Evolutionary conservation across 2,888 invertebrate species (phyloP), one percentile per base, ranked within the genome.

Genomic region (Labia minor): DNA sequence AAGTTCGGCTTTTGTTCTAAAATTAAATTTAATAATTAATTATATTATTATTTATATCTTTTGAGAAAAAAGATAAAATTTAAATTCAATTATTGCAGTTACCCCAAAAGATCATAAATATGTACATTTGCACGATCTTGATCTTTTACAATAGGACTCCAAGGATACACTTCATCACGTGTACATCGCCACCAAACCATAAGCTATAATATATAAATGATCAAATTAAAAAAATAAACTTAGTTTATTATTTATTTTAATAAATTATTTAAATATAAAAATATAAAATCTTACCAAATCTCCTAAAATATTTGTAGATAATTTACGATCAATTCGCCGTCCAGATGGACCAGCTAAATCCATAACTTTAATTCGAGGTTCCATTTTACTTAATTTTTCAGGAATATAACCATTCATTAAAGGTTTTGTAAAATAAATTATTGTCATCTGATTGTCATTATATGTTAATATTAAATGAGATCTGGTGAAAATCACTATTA

Each of bases 101-200:
- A 89, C 90, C 87, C 86, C 74, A 81, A 83, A 37, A 90, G 80
- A 70, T 83, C 82, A 74, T 94, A 91, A 0, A 95, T 81, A 75
- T 93, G 90, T 68, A 95, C 82, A 78, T 95, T 95, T 6, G 94
- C 92, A 71, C 91, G 84, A 77, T 95, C 93, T 75, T 90, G 89
- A 72, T 92, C 86, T 74, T 86, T 86, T 33, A 87, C 83, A 63
- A 90, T 82, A 14, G 95, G 95, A 74, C 90, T 89, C 95, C 95
- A 95, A 0, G 95, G 95, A 73, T 92, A 93, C 0, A 95, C 92
- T 76, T 95, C 94, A 70, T 90, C 89, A 71, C 87, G 85, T 10
- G 86, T 85, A 49, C 87, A 86, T 72, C 89, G 86, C 78, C 93
- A 93, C 94, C 95, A 95, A 62, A 93, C 86, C 20, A 92, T 81